Evolutionary conservation across 2,797 vertebrate genomes (phyloP), one percentile per base, ranked within the genome.

Genomic region (Leptatherina wallacei): DNA sequence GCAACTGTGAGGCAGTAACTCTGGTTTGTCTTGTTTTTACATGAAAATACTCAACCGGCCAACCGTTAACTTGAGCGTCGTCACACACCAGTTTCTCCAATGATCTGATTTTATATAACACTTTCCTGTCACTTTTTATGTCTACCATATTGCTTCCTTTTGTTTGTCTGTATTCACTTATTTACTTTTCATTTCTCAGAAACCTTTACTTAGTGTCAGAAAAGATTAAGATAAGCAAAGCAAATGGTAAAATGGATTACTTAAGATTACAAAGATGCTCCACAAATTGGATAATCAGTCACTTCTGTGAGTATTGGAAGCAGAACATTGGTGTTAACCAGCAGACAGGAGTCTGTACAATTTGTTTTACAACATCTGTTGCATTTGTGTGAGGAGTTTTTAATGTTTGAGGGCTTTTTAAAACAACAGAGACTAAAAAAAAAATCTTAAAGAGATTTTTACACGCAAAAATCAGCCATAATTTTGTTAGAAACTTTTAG

Each of bases 41-140:
- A 20, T 33, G 14, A 10, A 33, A 32, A 20, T 16, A 36, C 64
- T 65, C 65, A 84, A 61, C 58, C 52, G 75, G 62, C 67, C 54
- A 42, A 44, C 35, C 76, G 38, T 71, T 38, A 49, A 65, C 62
- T 56, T 33, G 35, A 65, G 22, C 71, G 61, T 22, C 32, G 35
- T 61, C 29, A 42, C 32, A 22, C 5, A 3, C 27, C 4, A 13
- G 35, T 51, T 51, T 67, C 35, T 65, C 24, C 61, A 55, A 44
- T 62, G 63, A 73, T 57, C 29, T 64, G 38, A 66, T 66, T 60
- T 55, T 16, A 24, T n/a, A 27, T 27, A 42, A 11, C 27, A 9
- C 12, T 35, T 65, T 47, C 38, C 13, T 16, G 12, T 16, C 3
- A 14, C 13, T 40, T 40, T 38, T 40, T 16, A 40, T 14, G 38